phyloP scores from a whole-genome alignment of 2,888 invertebrate genomes.

The Drosophila nr. fundita region DNA sequence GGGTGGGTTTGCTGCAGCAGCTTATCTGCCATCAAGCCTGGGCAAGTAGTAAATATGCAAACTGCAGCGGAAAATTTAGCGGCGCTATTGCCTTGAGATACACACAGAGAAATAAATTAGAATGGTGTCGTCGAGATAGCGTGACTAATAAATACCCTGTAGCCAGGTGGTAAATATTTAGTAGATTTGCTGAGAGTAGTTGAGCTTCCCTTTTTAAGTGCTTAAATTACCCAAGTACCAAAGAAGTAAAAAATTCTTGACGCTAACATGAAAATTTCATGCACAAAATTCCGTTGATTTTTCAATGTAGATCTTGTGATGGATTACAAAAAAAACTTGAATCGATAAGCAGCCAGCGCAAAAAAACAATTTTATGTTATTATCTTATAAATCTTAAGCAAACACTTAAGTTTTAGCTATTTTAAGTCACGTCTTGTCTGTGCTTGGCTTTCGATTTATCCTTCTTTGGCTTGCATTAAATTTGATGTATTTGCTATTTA shows the following conservation, averaged over 20 bases:
- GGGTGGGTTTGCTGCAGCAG: constrained; percentile 8
- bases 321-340: constrained; percentile 5
- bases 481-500: constrained; percentile 57
- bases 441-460: constrained; percentile 23
- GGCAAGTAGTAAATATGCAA: constrained; percentile 29
- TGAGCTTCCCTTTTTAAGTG: background rate
- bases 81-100: constrained; percentile 15
- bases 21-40: constrained; percentile 46
- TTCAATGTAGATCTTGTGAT: background rate
- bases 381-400: constrained; percentile 9
- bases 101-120: background rate
- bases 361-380: background rate
- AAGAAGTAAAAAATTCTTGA: background rate
- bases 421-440: constrained; percentile 13
- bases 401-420: constrained; percentile 21
- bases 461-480: constrained; percentile 49
- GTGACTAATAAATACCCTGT: background rate
- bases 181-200: background rate
- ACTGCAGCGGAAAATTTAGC: constrained; percentile 32
- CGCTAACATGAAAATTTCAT: background rate
- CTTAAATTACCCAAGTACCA: background rate
- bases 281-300: background rate
- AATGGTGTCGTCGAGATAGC: background rate
- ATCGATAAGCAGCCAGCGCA: constrained; percentile 5
- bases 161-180: background rate